A percentile compares a stretch with the other conserved stretches of the same genome.
Evolutionary conservation across 2,797 vertebrate genomes (phyloP).

Genomic region (Pampus argenteus): DNA sequence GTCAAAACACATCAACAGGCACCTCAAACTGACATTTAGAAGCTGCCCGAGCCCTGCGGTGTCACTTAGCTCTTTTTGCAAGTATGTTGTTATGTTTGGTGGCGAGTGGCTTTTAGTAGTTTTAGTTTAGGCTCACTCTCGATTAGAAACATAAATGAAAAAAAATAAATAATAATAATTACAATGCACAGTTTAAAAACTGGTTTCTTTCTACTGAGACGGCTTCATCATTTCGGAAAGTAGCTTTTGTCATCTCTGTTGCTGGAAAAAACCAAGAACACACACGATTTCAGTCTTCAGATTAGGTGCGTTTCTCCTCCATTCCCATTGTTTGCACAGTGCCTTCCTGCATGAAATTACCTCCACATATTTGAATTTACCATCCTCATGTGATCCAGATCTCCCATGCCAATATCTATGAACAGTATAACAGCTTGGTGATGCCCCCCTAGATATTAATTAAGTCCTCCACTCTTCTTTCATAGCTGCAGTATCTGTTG

Average conservation of each 20-base stretch:
- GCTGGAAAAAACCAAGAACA: neutral
- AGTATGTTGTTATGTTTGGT: conserved; percentile 6
- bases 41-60: conserved; percentile 46
- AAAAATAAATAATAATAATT: neutral
- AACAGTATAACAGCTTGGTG: conserved; percentile 51
- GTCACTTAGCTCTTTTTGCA: conserved; percentile 32
- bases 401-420: conserved; percentile 43
- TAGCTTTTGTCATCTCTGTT: conserved; percentile 41
- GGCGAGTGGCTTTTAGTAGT: conserved; percentile 23
- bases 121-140: no score
- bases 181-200: conserved; percentile 9
- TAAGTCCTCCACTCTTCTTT: conserved; percentile 58
- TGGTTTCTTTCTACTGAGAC: conserved; percentile 18
- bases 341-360: conserved; percentile 46
- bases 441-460: conserved; percentile 74
- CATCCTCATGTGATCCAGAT: conserved; percentile 47
- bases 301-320: conserved; percentile 30
- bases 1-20: conserved; percentile 71
- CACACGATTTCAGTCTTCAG: conserved; percentile 19
- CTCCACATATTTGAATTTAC: conserved; percentile 23
- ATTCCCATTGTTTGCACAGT: conserved; percentile 28
- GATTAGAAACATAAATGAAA: neutral
- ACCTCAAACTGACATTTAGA: conserved; percentile 60
- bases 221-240: conserved; percentile 42
- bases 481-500: conserved; percentile 47